Evolutionary conservation across 2,113 vertebrate genomes (phyloP), one percentile per base, ranked within the genome.

Genomic region (Pelodiscus sinensis): DNA sequence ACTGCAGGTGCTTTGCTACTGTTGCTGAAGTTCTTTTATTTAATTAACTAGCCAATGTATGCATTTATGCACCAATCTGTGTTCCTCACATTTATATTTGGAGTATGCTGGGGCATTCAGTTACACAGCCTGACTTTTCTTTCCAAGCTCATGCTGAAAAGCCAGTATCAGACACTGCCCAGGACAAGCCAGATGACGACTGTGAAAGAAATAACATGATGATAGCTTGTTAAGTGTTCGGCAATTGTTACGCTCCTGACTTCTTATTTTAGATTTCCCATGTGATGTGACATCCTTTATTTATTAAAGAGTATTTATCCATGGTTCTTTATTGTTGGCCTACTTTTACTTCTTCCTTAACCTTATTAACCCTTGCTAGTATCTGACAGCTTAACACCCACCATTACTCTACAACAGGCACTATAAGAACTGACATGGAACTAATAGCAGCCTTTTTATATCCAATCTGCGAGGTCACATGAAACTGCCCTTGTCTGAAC

Each of bases 351-450:
- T 97, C 96, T 98, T 97, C 94, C 96, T 98, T 98, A 98, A 98
- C 98, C 98, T 98, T 98, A 98, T 98, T 98, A 98, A 98, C 98
- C 98, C 97, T 98, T 98, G 97, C 97, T 97, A 96, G 97, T 96
- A 97, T 96, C 97, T 98, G 98, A 98, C 98, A 98, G 98, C 96
- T 98, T 98, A 98, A 98, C 98, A 98, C 97, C 97, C 97, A 97
- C 97, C 97, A 98, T 98, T 98, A 98, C 97, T 97, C 98, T 96
- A 88, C 95, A 97, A 96, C 95, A 95, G 97, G 97, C 93, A 31
- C 96, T 97, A 97, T 94, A 97, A 98, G 97, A 98, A 98, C 97
- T 93, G 97, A 98, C 90, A 94, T 96, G 97, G 97, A 98, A 98
- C 98, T 98, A 98, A 98, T 98, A 98, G 97, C 96, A 95, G 98